Percentiles rank a stretch among this genome's conserved stretches.
Conservation (phyloP, 2,888 invertebrate species). For the Rutpela maculata region DNA sequence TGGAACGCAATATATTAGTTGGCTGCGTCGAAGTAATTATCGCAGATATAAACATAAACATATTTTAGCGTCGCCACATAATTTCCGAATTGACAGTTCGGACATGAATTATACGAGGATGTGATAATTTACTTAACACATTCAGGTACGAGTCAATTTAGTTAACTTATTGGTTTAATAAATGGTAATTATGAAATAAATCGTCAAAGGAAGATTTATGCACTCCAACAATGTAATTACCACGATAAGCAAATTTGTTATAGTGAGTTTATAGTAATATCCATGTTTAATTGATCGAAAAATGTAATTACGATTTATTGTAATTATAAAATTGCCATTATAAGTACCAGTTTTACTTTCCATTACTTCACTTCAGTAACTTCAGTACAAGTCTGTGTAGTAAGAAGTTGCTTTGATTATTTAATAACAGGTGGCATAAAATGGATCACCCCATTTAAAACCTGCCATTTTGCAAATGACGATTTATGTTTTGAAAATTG, state of each 20-base stretch:
- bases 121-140: constrained; percentile 57
- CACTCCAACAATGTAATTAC: neutral
- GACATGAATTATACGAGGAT: constrained; percentile 49
- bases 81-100: constrained; percentile 52
- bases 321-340: neutral
- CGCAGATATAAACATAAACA: constrained; percentile 39
- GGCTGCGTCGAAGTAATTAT: constrained; percentile 42
- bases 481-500: no score
- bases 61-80: constrained; percentile 50
- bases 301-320: neutral
- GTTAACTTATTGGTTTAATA: constrained; percentile 55
- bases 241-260: neutral
- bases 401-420: neutral
- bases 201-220: constrained; percentile 54
- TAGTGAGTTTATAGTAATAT: neutral
- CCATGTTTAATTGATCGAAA: constrained; percentile 7
- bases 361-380: no score
- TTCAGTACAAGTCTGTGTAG: no score
- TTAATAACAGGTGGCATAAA: no score
- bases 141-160: constrained; percentile 55
- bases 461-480: no score
- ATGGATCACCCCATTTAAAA: no score
- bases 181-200: constrained; percentile 56
- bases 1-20: constrained; percentile 17
- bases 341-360: no score